Evolutionary conservation across 2,797 vertebrate genomes (phyloP), one percentile per base, ranked within the genome.

Genomic region (Tamandua tetradactyla): DNA sequence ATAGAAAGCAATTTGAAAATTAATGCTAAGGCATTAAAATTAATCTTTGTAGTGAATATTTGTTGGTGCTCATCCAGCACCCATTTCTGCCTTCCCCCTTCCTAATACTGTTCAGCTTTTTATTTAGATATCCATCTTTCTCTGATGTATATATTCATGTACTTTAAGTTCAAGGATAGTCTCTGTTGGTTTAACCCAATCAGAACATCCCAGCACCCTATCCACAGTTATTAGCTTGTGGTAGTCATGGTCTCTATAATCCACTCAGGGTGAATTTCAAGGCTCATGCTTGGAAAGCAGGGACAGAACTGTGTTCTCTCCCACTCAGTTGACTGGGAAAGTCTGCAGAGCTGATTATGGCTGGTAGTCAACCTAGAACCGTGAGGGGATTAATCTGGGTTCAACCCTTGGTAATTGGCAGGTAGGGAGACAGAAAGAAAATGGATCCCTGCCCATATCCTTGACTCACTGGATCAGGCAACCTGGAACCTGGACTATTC

Each of bases 1-100:
- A 14, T 14, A 30, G 61, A 52, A 75, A 87, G 69, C 37, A 59
- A 89, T 93, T 91, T 40, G 25, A 83, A 94, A 27, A 37, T 68
- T 90, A 6, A 42, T 2, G 13, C 75, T 7, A 80, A 59, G 7
- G 1, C 23, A 55, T 27, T 84, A 90, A 62, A 85, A 71, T 66
- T 55, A 15, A 57, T 87, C 40, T 12, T 90, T 37, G 18, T 5
- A 64, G 27, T 30, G 35, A 30, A 44, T 85, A 71, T 71, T 79
- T 80, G 57, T 44, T 61, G 40, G 12, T 78, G 5, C 62, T 44
- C 83, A 25, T 82, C 49, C 30, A 78, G 44, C 52, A 40, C 23
- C 87, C 44, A 61, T 79, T 92, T 82, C 49, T 96, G 74, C 52
- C 13, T 57, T 83, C 85, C 20, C 47, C 27, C 2, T 83, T 83